Base-by-base conservation (phyloP, 2,797 vertebrate species). In the Eulemur mongoz region DNA sequence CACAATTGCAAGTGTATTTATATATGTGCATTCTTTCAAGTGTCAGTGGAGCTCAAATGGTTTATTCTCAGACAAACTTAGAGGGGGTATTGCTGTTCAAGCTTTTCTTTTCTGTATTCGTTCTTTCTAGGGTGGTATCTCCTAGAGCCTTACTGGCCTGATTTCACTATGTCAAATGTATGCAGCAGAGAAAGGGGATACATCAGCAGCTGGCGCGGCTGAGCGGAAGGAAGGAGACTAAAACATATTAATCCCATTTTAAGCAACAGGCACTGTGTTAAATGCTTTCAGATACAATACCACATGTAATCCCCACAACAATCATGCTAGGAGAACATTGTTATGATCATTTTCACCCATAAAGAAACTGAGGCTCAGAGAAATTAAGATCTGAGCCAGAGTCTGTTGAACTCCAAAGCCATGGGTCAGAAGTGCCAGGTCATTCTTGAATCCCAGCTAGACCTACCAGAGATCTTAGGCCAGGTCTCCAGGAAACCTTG, bases 181-280 rank as follows among this genome's bases (percentile, higher is more conserved):
- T 89, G 96, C 86, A 61, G 86, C 12, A 57, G 73, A 82, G 94
- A 96, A 95, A 97, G 90, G 95, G 57, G 97, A 97, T 90, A 96
- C 67, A 78, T 54, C 84, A 93, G 96, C 96, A 97, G 20, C 94
- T 97, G 97, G 97, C 83, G 93, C 65, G 72, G 80, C 89, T 11
- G 72, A 90, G 87, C 95, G 97, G 97, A 98, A 98, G 97, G 97
- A 98, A 98, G 97, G 95, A 87, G 95, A 75, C 89, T 92, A 85
- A 96, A 97, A 87, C 38, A 50, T 82, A 97, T 92, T 98, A 98
- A 97, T 98, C 97, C 97, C 97, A 95, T 97, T 95, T 85, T 48
- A 97, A 95, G 91, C 88, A 94, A 70, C 94, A 96, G 97, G 95
- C 97, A 89, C 86, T 80, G 91, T 97, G 96, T 69, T 94, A 94